A percentile compares a stretch with the other conserved stretches of the same genome.
Conservation (phyloP, 2,888 invertebrate species). For the Tanytarsus gracilentus region DNA sequence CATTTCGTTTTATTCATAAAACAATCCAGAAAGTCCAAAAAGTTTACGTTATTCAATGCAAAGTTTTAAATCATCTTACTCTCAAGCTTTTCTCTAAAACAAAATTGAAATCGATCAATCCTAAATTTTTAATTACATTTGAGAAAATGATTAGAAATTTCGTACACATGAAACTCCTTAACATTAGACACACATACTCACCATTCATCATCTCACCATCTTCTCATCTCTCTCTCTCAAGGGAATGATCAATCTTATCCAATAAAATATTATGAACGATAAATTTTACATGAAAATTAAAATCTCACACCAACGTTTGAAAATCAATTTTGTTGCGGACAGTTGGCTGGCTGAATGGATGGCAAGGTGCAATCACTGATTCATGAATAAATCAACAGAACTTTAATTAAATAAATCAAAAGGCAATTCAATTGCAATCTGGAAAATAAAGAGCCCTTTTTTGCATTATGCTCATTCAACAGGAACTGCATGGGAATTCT, state of each 20-base stretch:
- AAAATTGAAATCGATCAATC: too few species aligned
- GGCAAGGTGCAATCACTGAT: slow-evolving; percentile 13
- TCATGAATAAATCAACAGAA: neutral
- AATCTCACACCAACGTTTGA: neutral
- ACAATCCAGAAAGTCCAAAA: too few species aligned
- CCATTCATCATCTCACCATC: neutral
- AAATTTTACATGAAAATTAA: neutral
- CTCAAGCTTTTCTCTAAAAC: too few species aligned
- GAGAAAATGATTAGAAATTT: neutral
- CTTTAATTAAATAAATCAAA: slow-evolving; percentile 7
- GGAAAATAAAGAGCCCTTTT: too few species aligned
- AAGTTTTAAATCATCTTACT: too few species aligned
- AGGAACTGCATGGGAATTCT: slow-evolving; percentile 16
- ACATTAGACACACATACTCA: neutral
- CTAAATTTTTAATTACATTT: neutral
- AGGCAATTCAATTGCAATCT: neutral
- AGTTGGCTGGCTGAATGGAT: neutral
- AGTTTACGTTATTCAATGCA: too few species aligned
- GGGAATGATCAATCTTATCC: slow-evolving; percentile 19
- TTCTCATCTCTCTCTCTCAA: neutral
- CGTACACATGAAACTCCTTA: neutral
- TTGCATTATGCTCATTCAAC: too few species aligned
- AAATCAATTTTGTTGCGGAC: neutral
- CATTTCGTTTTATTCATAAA: too few species aligned
- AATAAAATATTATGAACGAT: neutral